Evolutionary conservation across 2,888 invertebrate species (phyloP).

Genomic region (Coecobrya sp.): DNA sequence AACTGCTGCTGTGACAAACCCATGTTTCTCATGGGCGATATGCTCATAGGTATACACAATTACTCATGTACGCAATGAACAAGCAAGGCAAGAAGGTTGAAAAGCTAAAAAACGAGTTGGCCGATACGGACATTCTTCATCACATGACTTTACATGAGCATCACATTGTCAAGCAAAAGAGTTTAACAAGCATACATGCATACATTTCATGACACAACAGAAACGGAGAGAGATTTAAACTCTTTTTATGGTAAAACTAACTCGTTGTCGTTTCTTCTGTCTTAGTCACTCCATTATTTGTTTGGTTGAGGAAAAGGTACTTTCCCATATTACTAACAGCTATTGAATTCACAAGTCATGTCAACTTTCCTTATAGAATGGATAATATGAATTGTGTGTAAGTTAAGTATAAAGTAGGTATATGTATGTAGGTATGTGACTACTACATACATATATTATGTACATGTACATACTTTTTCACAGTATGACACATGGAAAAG

Average conservation of each 20-base stretch:
- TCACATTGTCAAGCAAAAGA: neutral
- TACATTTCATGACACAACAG: constrained; percentile 34
- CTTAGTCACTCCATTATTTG: constrained; percentile 44
- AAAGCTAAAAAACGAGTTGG: constrained; percentile 22
- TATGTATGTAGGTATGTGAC: too few relatives aligned
- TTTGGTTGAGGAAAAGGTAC: constrained; percentile 1
- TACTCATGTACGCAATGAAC: constrained; percentile 38
- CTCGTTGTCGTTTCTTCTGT: constrained; percentile 27
- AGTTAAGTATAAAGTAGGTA: too few relatives aligned
- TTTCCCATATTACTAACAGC: neutral
- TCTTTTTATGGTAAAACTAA: constrained; percentile 42
- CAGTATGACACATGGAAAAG: constrained; percentile 45
- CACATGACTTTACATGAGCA: constrained; percentile 47
- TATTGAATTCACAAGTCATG: neutral
- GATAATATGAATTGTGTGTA: neutral
- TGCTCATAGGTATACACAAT: constrained; percentile 36
- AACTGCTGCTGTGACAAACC: constrained; percentile 34
- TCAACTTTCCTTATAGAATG: neutral
- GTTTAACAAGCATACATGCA: neutral
- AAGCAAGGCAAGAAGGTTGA: neutral
- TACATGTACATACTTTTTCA: constrained; percentile 20
- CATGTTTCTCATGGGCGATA: constrained; percentile 40
- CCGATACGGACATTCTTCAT: constrained; percentile 24
- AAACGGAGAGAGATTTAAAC: constrained; percentile 39
- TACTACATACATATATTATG: neutral